Evolutionary conservation across 2,113 vertebrate genomes (phyloP), one percentile per base, ranked within the genome.

Genomic region (Pelmatolapia mariae): DNA sequence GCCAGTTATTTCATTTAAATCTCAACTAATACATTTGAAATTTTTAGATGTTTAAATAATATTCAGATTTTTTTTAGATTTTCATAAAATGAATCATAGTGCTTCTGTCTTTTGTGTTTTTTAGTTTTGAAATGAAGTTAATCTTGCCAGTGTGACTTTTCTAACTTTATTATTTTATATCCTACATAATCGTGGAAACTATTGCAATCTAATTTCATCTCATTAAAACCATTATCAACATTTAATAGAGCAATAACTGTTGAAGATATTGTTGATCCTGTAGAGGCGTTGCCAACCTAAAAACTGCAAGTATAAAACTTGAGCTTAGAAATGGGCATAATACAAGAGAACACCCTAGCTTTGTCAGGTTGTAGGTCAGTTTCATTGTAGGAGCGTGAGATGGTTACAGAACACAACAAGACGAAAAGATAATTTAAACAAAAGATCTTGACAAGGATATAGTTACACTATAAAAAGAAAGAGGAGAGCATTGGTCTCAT

Each of bases 361-460:
- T 96, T 96, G 95, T 96, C 86, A 66, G 16, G 26, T 94, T 91
- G 76, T 96, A 94, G 96, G 96, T 97, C 96, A 96, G 26, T 50
- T 43, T 83, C 85, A 78, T 90, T 94, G 92, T 95, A 82, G 33
- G 33, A 80, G 63, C 59, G 43, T 91, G 89, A 91, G 73, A 86
- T 89, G 76, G 19, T 52, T 19, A 33, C 29, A 38, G 38, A 53
- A 87, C 84, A 94, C 88, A 89, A 80, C 43, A n/a, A 79, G 88
- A 91, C 10, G 11, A 84, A 90, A 86, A 90, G 93, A 93, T 89
- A 56, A 85, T 85, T 84, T 38, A 4, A 59, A 95, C 93, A 94
- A 94, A 95, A 89, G 94, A 66, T 66, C 15, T 71, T 12, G 11
- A 47, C 4, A 10, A n/a, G 85, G 90, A 89, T 93, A 87, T 5